Evolutionary conservation across 1,140 invertebrate species (phyloP), one percentile per base, ranked within the genome.

Genomic region (Subanguina moxae): DNA sequence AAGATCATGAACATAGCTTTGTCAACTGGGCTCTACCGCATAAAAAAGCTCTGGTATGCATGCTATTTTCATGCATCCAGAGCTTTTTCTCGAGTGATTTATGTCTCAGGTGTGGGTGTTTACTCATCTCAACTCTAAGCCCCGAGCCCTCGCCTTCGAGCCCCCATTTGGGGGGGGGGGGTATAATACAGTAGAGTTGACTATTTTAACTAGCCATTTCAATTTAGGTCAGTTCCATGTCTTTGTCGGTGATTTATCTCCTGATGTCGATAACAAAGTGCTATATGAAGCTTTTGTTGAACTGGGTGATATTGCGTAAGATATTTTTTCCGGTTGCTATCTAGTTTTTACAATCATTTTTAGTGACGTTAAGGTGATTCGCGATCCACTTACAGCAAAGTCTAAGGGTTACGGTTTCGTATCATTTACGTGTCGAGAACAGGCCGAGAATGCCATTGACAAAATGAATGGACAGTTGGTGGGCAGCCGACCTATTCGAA

Each of bases 391-490:
- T 84, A 97, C 94, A 43, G 87, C 94, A 76, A 97, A 97, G 87
- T 97, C 94, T 57, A 98, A 98, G 86, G 94, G 95, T 74, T 99
- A 98, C 87, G 95, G 94, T 38, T 99, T 99, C 86, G 94, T 98
- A n/a, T 97, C 94, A 8, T 99, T 96, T 85, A 89, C 96, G 73
- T 96, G 96, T 86, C 96, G 96, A 88, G 89, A 91, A 90, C 94
- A 99, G 86, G 95, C 95, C 66, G 94, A 98, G 84, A 92, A 90
- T 80, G 95, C 95, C 64, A 98, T 98, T 72, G 88, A 90, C 64
- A 90, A 90, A 69, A 99, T 99, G 95, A 98, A 98, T 85, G 94
- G 95, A 1, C 94, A 97, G 83, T 97, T 94, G 94, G 87, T 98
- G 32, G 95, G 95, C n/a, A 92, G 90, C 65, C 87, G 95, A 75